These are phyloP conservation scores for Strix occidentalis DNA, from an alignment of 2,797 vertebrate species.

Conservation along the genomic window DNA sequence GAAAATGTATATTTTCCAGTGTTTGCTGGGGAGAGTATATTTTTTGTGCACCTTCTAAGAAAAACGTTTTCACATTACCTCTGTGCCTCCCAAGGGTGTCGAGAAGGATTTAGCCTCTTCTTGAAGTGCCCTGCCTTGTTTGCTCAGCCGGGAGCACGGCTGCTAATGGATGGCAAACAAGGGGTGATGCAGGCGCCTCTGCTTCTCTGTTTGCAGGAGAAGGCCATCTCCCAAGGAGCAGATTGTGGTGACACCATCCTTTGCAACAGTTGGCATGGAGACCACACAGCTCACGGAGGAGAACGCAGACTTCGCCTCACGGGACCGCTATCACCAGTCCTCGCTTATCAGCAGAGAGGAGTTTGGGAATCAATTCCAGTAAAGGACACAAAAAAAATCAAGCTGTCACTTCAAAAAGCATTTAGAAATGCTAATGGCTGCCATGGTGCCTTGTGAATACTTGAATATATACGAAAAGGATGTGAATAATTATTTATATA, in stretches of 20 bases:
- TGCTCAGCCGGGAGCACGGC: not conserved
- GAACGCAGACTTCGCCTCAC: constrained; percentile 91
- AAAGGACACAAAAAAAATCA: not conserved
- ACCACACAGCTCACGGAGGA: constrained; percentile 94
- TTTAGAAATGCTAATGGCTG: constrained; percentile 2
- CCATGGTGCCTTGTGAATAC: constrained; percentile 30
- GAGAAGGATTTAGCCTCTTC: not conserved
- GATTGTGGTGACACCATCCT: constrained; percentile 88
- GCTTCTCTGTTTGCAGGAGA: constrained; percentile 75
- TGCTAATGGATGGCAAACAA: not conserved
- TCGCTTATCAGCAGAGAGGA: constrained; percentile 78
- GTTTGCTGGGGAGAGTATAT: not conserved
- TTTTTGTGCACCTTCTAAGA: not conserved
- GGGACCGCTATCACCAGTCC: constrained; percentile 91
- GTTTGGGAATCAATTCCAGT: constrained; percentile 72
- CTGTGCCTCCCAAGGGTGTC: not conserved
- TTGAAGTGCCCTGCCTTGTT: not conserved
- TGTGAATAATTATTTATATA: not conserved
- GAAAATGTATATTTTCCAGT: not conserved
- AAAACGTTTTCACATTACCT: not conserved
- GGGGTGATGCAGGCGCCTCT: not conserved
- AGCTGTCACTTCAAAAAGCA: not conserved
- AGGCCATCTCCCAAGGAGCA: constrained; percentile 77
- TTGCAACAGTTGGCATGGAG: constrained; percentile 84
- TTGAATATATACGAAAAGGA: constrained; percentile 11